Percentiles rank a stretch among this genome's conserved stretches.
Evolutionary conservation across 64 coral and sea anemone genomes (phyloP).

Genomic region (Acropora tenuis): DNA sequence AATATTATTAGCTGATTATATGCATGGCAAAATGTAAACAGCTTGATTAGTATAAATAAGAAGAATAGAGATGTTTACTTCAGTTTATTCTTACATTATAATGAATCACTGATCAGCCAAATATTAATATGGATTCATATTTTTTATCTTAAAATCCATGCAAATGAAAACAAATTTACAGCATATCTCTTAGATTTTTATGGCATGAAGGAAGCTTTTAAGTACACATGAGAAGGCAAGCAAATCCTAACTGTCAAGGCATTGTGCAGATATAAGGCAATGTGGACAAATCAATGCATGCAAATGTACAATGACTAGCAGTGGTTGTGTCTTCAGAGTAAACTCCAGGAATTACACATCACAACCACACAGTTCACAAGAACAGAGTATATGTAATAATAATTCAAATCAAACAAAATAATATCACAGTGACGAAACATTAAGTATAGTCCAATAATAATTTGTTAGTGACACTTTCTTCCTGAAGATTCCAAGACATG

Average conservation of each 20-base stretch:
- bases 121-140: background rate
- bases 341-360: no score
- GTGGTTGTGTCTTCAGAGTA: background rate
- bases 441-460: no score
- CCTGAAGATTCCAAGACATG: background rate
- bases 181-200: background rate
- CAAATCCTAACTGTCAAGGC: constrained; percentile 19
- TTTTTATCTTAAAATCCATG: background rate
- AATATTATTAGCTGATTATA: no score
- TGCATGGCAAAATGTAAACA: no score
- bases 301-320: constrained; percentile 21
- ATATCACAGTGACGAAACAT: no score
- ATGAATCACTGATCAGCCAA: background rate
- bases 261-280: background rate
- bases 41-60: no score
- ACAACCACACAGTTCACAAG: no score
- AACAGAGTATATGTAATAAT: no score
- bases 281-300: background rate
- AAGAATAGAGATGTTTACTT: no score
- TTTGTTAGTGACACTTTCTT: no score
- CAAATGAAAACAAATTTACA: background rate
- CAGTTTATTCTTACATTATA: no score
- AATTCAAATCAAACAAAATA: no score
- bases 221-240: background rate
- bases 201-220: background rate